Evolutionary conservation across 2,888 invertebrate species (phyloP).

Genomic region (Watsonalla cultraria): DNA sequence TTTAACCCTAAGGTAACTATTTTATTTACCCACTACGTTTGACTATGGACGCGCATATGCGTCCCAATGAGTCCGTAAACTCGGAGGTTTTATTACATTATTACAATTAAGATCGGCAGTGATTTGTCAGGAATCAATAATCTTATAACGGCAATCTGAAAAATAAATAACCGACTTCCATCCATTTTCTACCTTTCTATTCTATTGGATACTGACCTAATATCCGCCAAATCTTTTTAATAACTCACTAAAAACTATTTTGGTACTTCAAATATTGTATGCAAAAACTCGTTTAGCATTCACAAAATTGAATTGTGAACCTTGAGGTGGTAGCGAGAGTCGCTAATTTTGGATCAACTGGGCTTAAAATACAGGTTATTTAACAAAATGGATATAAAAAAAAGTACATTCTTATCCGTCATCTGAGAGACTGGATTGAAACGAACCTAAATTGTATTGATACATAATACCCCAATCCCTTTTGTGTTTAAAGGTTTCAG

Average conservation of each 20-base stretch:
- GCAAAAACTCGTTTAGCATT: too few species aligned
- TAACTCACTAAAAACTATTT: background rate
- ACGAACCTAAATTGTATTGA: too few species aligned
- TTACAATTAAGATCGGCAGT: slow-evolving; percentile 52
- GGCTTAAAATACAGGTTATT: background rate
- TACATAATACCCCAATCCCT: too few species aligned
- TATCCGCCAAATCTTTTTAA: background rate
- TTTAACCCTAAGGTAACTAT: slow-evolving; percentile 62
- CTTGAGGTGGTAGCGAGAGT: too few species aligned
- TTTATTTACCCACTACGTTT: slow-evolving; percentile 58
- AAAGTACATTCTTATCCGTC: too few species aligned
- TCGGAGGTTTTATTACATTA: slow-evolving; percentile 35
- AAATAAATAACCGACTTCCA: background rate
- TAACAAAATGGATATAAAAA: too few species aligned
- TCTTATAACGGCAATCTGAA: slow-evolving; percentile 8
- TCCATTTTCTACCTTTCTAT: background rate
- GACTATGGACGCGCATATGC: slow-evolving; percentile 60
- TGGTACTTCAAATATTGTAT: background rate
- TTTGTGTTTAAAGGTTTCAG: too few species aligned
- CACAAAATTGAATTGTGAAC: too few species aligned
- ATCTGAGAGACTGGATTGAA: too few species aligned
- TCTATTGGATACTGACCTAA: background rate
- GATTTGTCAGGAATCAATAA: slow-evolving; percentile 31
- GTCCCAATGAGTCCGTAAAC: slow-evolving; percentile 38
- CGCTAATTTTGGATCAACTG: background rate